Evolutionary conservation across 2,888 invertebrate genomes (phyloP).

Genomic region (Tridacna gigas): DNA sequence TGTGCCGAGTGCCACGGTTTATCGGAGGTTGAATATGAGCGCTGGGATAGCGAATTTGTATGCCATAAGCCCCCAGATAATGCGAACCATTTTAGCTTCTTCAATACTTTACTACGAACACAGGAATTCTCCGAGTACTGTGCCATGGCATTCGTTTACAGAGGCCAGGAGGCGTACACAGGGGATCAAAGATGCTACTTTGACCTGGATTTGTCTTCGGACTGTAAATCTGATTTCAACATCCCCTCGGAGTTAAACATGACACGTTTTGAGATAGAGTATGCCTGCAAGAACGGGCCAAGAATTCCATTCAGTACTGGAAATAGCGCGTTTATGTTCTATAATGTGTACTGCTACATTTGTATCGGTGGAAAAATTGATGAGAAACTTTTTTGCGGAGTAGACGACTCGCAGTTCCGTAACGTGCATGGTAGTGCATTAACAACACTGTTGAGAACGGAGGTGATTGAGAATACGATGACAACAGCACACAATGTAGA

Average conservation of each 20-base stretch:
- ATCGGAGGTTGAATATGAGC: not conserved
- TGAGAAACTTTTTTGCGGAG: not conserved
- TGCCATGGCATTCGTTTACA: not conserved
- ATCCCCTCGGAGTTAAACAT: not conserved
- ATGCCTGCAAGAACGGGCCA: not conserved
- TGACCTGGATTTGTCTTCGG: not conserved
- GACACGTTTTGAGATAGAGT: not conserved
- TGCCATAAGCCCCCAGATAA: not conserved
- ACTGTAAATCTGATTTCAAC: not conserved
- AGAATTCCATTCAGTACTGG: not conserved
- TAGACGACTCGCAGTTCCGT: not conserved
- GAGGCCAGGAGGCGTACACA: not conserved
- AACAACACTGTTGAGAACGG: not conserved
- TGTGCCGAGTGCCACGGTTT: conserved; percentile 9
- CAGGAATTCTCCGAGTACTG: not conserved
- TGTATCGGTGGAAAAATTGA: not conserved
- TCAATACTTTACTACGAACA: not conserved
- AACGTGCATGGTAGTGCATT: not conserved
- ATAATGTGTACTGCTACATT: conserved; percentile 1
- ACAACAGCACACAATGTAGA: no score
- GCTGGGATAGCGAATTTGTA: not conserved
- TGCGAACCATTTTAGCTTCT: not conserved
- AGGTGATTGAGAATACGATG: no score
- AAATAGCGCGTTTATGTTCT: not conserved
- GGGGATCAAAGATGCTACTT: not conserved